phyloP scores from a whole-genome alignment of 2,797 vertebrate genomes.

The Trachops cirrhosus region DNA sequence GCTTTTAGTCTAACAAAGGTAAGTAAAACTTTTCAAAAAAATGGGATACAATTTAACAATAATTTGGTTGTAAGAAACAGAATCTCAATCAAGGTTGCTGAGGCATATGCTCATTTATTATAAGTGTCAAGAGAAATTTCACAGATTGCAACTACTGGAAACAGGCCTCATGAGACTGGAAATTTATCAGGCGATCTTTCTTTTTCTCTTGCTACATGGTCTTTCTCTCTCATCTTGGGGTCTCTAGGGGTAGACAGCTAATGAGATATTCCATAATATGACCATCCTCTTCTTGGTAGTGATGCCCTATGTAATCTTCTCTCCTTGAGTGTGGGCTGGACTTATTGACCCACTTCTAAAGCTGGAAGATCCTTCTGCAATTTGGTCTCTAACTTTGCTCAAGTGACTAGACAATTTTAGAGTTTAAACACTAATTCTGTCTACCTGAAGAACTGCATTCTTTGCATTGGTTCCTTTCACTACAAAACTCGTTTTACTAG shows the following conservation, averaged over 20 bases:
- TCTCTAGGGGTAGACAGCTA: background rate
- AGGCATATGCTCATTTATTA: constrained; percentile 3
- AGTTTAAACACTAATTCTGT: background rate
- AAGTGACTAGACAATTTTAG: background rate
- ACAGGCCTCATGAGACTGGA: background rate
- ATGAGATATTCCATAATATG: background rate
- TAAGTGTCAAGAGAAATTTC: background rate
- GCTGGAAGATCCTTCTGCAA: background rate
- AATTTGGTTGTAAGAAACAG: background rate
- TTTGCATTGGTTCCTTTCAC: background rate
- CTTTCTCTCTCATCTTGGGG: background rate
- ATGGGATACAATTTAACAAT: background rate
- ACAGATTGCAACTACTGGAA: background rate
- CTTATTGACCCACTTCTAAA: background rate
- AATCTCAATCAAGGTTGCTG: background rate
- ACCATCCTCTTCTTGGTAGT: background rate
- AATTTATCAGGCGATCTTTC: background rate
- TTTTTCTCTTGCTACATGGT: background rate
- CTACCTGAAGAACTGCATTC: background rate
- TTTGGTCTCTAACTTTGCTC: background rate
- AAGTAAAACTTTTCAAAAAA: background rate
- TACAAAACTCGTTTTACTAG: background rate
- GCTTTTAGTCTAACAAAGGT: background rate
- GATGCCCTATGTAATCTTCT: background rate
- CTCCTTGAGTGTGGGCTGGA: background rate